These are phyloP conservation scores for Urosaurus nigricauda DNA, from an alignment of 2,797 vertebrate species.

Conservation along the genomic window DNA sequence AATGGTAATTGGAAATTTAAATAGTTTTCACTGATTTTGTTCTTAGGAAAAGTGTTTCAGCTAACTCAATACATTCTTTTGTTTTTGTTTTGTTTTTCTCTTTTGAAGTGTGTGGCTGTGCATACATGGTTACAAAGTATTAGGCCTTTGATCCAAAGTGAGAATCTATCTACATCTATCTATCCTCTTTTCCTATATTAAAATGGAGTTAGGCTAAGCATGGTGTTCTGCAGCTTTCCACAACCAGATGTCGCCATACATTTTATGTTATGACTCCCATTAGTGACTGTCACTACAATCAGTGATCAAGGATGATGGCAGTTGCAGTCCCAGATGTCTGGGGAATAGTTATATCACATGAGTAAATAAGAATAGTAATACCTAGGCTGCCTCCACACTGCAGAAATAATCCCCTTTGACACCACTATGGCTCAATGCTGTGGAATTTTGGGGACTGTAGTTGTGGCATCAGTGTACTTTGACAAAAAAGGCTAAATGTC, in stretches of 20 bases:
- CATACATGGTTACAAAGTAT: slow-evolving; percentile 36
- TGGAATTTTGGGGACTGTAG: too few species aligned
- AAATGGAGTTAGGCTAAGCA: slow-evolving; percentile 9
- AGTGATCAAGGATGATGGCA: neutral
- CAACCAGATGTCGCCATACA: neutral
- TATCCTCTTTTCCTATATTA: neutral
- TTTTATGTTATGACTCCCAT: neutral
- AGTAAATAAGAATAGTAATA: too few species aligned
- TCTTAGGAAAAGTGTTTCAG: slow-evolving; percentile 44
- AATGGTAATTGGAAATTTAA: slow-evolving; percentile 59
- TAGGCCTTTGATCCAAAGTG: neutral
- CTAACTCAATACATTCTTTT: slow-evolving; percentile 38
- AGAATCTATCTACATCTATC: neutral
- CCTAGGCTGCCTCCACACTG: too few species aligned
- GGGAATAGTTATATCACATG: neutral
- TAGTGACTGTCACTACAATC: neutral
- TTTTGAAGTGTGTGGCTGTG: neutral
- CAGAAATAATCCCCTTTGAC: too few species aligned
- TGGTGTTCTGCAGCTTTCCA: neutral
- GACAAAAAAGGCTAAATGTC: too few species aligned
- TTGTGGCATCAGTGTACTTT: too few species aligned
- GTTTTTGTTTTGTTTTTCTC: neutral
- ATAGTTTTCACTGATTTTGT: slow-evolving; percentile 50
- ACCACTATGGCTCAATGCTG: too few species aligned
- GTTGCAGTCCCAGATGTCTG: neutral